phyloP scores from a whole-genome alignment of 2,888 invertebrate species.

The Ectemnius lituratus region DNA sequence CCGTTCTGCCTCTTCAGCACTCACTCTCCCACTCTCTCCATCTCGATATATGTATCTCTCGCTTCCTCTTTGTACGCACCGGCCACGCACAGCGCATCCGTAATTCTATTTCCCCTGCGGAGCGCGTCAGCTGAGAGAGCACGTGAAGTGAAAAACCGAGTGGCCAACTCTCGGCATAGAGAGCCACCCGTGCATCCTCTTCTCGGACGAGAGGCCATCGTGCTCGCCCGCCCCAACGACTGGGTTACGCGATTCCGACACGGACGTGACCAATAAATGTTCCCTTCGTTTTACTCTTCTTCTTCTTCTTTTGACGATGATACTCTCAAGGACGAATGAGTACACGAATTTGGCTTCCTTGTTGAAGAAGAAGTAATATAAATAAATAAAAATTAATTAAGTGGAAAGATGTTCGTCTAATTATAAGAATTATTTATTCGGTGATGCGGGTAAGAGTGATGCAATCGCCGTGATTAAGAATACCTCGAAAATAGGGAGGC shows the following conservation, averaged over 20 bases:
- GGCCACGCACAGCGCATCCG: conserved; percentile 70
- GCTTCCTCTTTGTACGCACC: conserved; percentile 56
- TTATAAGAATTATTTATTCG: too few species aligned
- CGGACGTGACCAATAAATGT: conserved; percentile 4
- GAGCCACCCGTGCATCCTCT: conserved; percentile 4
- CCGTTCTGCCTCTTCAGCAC: too few species aligned
- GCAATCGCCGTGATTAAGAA: neutral
- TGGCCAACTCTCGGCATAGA: neutral
- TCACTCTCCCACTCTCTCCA: too few species aligned
- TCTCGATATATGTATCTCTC: too few species aligned
- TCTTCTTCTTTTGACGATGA: too few species aligned
- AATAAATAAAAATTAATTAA: too few species aligned
- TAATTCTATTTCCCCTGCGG: conserved; percentile 63
- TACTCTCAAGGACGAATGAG: too few species aligned
- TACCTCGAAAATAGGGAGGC: neutral
- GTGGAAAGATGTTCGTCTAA: too few species aligned
- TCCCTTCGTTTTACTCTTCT: neutral
- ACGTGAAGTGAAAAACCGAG: conserved; percentile 31
- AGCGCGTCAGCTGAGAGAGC: conserved; percentile 60
- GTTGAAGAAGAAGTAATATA: too few species aligned
- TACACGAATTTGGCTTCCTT: too few species aligned
- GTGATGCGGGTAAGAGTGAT: neutral
- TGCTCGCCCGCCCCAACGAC: conserved; percentile 8
- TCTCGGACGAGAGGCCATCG: too few species aligned
- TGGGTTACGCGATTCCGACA: conserved; percentile 13